These are phyloP conservation scores for Tragelaphus strepsiceros DNA, from an alignment of 2,113 vertebrate genomes.

Conservation along the genomic window DNA sequence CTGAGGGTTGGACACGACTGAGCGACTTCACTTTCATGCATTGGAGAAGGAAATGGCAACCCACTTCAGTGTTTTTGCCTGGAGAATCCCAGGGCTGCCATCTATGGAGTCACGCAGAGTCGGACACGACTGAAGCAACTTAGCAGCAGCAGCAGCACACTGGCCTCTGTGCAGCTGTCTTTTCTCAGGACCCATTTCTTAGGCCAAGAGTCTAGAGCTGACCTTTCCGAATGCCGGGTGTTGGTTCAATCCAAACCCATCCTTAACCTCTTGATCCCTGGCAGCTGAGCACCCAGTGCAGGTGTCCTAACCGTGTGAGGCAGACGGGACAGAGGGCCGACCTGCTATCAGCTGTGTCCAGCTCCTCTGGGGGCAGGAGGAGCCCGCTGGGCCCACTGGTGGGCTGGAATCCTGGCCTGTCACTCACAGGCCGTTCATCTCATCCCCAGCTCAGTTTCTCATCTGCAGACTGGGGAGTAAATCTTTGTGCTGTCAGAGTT, in stretches of 20 bases:
- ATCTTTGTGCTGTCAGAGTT: neutral
- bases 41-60: no score
- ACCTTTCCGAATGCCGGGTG: accelerated
- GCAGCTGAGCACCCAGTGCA: neutral
- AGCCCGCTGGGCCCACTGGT: no score
- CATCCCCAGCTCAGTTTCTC: neutral
- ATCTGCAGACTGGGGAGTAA: neutral
- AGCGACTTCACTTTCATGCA: no score
- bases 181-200: neutral
- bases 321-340: neutral
- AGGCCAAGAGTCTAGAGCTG: neutral
- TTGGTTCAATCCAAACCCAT: neutral
- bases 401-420: neutral
- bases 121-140: no score
- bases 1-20: no score
- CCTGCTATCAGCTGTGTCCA: neutral
- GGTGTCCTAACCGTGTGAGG: accelerated
- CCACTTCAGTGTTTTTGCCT: no score
- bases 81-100: no score
- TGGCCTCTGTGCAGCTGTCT: neutral
- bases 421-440: neutral
- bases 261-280: neutral
- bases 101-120: no score
- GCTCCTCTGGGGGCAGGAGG: neutral
- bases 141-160: no score